Evolutionary conservation across 2,113 vertebrate genomes (phyloP).

Genomic region (Oryzias melastigma): DNA sequence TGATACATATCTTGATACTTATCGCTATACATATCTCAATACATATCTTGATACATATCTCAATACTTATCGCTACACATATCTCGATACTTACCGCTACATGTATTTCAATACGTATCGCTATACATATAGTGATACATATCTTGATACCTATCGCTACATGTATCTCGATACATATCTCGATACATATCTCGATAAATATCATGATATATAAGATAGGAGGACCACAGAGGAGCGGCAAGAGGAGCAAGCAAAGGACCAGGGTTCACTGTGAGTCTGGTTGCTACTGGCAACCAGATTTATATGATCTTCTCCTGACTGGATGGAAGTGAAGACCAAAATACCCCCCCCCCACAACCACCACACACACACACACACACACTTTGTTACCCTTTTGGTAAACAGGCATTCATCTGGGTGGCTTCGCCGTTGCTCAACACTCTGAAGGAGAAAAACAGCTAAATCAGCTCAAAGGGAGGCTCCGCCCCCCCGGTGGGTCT

Average conservation of each 20-base stretch:
- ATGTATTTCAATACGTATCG: too few relatives aligned
- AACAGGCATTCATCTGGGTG: slow-evolving; percentile 70
- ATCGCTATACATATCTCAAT: too few relatives aligned
- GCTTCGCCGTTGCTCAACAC: slow-evolving; percentile 39
- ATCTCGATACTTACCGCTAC: too few relatives aligned
- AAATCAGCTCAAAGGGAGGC: slow-evolving; percentile 65
- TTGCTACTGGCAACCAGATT: slow-evolving; percentile 73
- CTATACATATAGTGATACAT: too few relatives aligned
- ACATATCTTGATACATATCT: too few relatives aligned
- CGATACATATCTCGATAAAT: too few relatives aligned
- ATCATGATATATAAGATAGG: not conserved
- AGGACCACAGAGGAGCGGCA: not conserved
- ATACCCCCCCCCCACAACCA: slow-evolving; percentile 28
- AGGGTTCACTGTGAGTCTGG: slow-evolving; percentile 37
- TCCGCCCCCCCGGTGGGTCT: slow-evolving; percentile 53
- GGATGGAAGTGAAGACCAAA: slow-evolving; percentile 42
- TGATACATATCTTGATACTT: too few relatives aligned
- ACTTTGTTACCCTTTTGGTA: slow-evolving; percentile 14
- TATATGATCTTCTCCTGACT: slow-evolving; percentile 57
- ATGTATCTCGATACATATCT: too few relatives aligned
- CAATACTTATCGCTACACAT: too few relatives aligned
- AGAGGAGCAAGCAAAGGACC: slow-evolving; percentile 21
- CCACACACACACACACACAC: slow-evolving; percentile 7
- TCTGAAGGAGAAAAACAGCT: slow-evolving; percentile 64
- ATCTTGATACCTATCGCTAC: too few relatives aligned